phyloP scores from a whole-genome alignment of 2,888 invertebrate species.

The Hipparchia sbordonii region DNA sequence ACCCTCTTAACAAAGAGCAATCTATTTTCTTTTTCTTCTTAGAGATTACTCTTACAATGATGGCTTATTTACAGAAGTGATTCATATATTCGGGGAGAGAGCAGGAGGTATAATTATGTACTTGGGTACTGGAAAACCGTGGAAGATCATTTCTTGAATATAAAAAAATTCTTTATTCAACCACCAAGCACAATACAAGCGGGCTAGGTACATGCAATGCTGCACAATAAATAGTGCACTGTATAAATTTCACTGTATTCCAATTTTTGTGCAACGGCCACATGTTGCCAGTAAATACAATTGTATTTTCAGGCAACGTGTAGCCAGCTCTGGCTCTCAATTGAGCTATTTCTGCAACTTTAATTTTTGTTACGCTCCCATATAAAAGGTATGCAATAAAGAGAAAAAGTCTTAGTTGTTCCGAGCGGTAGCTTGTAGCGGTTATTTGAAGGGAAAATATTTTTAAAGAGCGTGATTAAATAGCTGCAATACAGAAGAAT shows the following conservation, averaged over 20 bases:
- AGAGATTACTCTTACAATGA: too few relatives aligned
- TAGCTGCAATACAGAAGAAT: not conserved
- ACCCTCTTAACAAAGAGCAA: too few relatives aligned
- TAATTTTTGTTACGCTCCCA: conserved; percentile 24
- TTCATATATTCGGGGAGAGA: too few relatives aligned
- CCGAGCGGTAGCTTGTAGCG: not conserved
- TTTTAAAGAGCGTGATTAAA: conserved; percentile 1
- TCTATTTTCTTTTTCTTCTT: too few relatives aligned
- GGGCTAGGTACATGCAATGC: conserved; percentile 3
- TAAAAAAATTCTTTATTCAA: not conserved
- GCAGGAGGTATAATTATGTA: too few relatives aligned
- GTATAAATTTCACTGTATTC: conserved; percentile 43
- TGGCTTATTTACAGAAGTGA: too few relatives aligned
- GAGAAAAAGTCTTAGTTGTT: conserved; percentile 17
- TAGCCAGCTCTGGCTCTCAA: conserved; percentile 33
- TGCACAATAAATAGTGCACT: conserved; percentile 34
- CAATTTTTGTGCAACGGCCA: conserved; percentile 41
- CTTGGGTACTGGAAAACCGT: too few relatives aligned
- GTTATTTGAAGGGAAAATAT: conserved; percentile 8
- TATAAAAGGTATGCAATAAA: conserved; percentile 4
- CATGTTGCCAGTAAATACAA: conserved; percentile 43
- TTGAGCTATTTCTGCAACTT: conserved; percentile 37
- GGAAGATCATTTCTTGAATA: too few relatives aligned
- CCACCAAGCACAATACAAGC: not conserved
- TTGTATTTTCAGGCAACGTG: conserved; percentile 41